Evolutionary conservation across 2,113 vertebrate genomes (phyloP).

Genomic region (Gallinago media): DNA sequence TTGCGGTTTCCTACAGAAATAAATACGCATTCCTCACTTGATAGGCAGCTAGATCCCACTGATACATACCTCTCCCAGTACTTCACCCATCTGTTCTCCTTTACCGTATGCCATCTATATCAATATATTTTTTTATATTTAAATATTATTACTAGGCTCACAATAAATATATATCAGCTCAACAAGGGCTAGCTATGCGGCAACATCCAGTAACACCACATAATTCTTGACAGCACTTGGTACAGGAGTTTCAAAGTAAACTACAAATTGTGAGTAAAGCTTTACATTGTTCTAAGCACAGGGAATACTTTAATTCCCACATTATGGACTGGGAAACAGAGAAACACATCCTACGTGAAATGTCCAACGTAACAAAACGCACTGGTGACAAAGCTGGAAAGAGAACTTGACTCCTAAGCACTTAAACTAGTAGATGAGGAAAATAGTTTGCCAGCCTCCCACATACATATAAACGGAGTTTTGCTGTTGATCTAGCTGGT

Average conservation of each 20-base stretch:
- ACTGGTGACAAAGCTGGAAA: neutral
- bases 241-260: neutral
- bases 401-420: neutral
- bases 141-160: neutral
- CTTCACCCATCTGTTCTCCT: neutral
- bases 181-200: neutral
- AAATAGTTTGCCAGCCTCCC: neutral
- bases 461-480: neutral
- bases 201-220: neutral
- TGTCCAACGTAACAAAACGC: accelerated
- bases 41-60: neutral
- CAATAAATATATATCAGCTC: neutral
- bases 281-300: neutral
- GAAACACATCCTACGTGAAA: accelerated
- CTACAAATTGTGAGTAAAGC: neutral
- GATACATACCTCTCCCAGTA: neutral
- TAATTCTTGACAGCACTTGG: neutral
- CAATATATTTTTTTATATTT: neutral
- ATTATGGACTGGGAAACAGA: accelerated
- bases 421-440: neutral
- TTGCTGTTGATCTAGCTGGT: neutral
- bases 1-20: conserved; percentile 37
- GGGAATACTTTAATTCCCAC: neutral
- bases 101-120: neutral
- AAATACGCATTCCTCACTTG: neutral